These are phyloP conservation scores for Eulacestoma nigropectus DNA, from an alignment of 2,113 vertebrate genomes.

Conservation along the genomic window DNA sequence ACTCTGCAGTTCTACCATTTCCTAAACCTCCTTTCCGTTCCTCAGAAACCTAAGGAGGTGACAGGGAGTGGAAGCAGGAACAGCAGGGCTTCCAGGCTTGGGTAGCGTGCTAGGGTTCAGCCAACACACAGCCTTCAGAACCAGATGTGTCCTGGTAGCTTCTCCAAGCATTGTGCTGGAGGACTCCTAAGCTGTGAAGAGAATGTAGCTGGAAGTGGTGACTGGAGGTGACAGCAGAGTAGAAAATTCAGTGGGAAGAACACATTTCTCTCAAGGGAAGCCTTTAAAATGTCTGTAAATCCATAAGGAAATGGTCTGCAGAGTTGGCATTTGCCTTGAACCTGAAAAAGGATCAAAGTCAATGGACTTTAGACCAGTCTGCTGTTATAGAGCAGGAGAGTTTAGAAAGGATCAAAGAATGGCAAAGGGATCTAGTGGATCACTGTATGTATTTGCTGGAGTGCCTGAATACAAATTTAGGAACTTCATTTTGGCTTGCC, in stretches of 20 bases:
- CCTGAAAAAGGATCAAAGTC: neutral
- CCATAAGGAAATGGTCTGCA: neutral
- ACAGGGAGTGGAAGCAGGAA: neutral
- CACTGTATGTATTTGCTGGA: neutral
- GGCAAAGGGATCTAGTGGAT: neutral
- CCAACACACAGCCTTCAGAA: neutral
- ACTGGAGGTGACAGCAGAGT: neutral
- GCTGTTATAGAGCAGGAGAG: neutral
- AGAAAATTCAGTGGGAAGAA: neutral
- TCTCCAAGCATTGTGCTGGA: neutral
- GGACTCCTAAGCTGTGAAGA: neutral
- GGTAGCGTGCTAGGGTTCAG: accelerated
- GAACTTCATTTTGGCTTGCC: neutral
- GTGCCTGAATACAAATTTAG: neutral
- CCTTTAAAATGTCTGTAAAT: neutral
- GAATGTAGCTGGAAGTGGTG: neutral
- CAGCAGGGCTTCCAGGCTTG: neutral
- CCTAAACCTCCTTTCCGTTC: neutral
- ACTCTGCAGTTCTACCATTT: neutral
- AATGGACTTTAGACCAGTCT: neutral
- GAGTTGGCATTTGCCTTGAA: neutral
- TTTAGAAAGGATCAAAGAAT: neutral
- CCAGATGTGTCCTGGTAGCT: neutral
- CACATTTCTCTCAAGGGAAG: neutral
- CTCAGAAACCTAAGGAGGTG: accelerated